phyloP scores from a whole-genome alignment of 1,140 invertebrate genomes.

The Drosophila neocordata region DNA sequence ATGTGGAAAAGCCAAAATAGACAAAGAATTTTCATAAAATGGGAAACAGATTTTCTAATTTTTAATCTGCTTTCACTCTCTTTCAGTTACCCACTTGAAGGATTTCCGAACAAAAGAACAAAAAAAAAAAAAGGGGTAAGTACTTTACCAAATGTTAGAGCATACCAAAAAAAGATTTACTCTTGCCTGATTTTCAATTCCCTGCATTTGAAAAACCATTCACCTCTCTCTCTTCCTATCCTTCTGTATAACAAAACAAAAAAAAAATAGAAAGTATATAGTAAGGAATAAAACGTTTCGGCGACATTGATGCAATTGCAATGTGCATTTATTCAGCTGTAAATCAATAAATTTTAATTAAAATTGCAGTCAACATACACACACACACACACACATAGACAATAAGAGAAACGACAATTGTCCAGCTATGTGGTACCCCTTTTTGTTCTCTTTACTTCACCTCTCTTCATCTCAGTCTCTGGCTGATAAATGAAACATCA shows the following conservation, averaged over 20 bases:
- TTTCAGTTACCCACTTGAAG: no score
- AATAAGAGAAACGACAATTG: constrained; percentile 58
- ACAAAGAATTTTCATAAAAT: no score
- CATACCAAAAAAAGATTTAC: background rate
- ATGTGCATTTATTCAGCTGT: constrained; percentile 75
- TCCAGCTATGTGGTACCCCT: constrained; percentile 19
- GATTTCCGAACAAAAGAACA: no score
- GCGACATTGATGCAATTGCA: constrained; percentile 55
- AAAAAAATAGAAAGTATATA: background rate
- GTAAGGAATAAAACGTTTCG: background rate
- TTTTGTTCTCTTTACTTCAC: no score
- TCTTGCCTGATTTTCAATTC: background rate
- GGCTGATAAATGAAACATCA: constrained; percentile 58
- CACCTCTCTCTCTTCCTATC: no score
- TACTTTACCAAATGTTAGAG: background rate
- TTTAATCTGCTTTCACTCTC: no score
- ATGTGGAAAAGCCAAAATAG: no score
- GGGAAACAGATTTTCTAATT: no score
- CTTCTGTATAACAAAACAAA: no score
- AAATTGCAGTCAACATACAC: constrained; percentile 69
- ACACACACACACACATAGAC: constrained; percentile 36
- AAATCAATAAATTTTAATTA: constrained; percentile 81
- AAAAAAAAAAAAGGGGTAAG: no score
- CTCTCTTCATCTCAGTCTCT: background rate
- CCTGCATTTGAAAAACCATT: no score